These are phyloP conservation scores for Papilio polyxenes DNA, from an alignment of 1,140 invertebrate genomes.

Conservation along the genomic window DNA sequence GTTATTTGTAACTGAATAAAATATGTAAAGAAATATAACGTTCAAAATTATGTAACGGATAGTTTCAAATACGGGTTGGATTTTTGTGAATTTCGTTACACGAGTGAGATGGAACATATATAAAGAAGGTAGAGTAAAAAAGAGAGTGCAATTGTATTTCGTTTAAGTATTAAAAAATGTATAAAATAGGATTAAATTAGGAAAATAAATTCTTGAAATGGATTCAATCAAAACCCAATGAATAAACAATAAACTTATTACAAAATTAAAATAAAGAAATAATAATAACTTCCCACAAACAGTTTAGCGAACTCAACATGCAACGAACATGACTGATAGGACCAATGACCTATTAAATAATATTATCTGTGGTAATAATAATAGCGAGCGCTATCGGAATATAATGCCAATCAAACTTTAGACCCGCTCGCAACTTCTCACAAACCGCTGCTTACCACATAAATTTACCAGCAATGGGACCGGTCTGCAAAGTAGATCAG, in stretches of 20 bases:
- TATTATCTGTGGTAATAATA: conserved; percentile 19
- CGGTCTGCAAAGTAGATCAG: too few species aligned
- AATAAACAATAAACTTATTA: neutral
- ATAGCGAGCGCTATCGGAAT: conserved; percentile 7
- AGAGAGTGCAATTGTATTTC: neutral
- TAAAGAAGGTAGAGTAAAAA: neutral
- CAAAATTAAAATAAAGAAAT: neutral
- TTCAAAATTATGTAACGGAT: too few species aligned
- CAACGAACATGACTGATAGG: conserved; percentile 9
- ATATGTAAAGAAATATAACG: too few species aligned
- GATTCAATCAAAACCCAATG: neutral
- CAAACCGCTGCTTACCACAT: neutral
- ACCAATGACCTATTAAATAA: conserved; percentile 34
- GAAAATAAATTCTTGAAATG: neutral
- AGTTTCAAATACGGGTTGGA: neutral
- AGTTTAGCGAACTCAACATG: conserved; percentile 5
- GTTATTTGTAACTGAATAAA: too few species aligned
- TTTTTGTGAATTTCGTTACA: neutral
- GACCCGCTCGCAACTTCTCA: neutral
- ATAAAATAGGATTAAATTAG: too few species aligned
- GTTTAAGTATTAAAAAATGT: too few species aligned
- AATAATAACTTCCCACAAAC: neutral
- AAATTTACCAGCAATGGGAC: too few species aligned
- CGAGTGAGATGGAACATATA: neutral
- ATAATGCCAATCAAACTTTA: neutral